Evolutionary conservation across 2,113 vertebrate genomes (phyloP).

Genomic region (Atrichornis clamosus): DNA sequence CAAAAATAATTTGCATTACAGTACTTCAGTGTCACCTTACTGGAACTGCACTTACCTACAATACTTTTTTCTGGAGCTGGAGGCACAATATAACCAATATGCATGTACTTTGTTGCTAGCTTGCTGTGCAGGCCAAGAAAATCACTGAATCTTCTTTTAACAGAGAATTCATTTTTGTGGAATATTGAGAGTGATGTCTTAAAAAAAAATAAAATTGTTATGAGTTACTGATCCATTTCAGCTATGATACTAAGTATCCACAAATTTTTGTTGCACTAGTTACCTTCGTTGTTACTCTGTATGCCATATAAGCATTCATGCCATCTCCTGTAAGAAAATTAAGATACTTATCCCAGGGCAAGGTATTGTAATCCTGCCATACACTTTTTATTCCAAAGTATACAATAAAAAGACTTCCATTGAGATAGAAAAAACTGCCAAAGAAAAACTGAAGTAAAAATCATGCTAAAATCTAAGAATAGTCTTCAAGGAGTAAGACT

Average conservation of each 20-base stretch:
- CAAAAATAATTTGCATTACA: not conserved
- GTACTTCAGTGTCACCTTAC: not conserved
- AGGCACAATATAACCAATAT: slow-evolving; percentile 93
- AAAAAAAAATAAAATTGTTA: not conserved
- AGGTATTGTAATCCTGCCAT: not conserved
- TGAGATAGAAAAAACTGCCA: not conserved
- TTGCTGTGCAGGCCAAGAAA: slow-evolving; percentile 97
- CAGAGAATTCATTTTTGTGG: slow-evolving; percentile 85
- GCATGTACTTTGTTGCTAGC: slow-evolving; percentile 92
- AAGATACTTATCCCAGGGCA: not conserved
- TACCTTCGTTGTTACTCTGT: slow-evolving; percentile 94
- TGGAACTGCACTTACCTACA: slow-evolving; percentile 83
- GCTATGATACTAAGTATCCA: not conserved
- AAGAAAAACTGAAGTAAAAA: not conserved
- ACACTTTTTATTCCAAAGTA: not conserved
- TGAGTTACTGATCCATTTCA: not conserved
- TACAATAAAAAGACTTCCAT: not conserved
- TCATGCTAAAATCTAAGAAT: not conserved
- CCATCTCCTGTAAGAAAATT: slow-evolving; percentile 84
- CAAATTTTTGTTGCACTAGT: not conserved
- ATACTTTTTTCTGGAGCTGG: slow-evolving; percentile 99
- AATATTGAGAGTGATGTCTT: slow-evolving; percentile 92
- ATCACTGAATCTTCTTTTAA: slow-evolving; percentile 96
- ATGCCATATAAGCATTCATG: slow-evolving; percentile 98
- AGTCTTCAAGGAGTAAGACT: not conserved